Percentiles rank a stretch among this genome's conserved stretches.
Evolutionary conservation across 2,888 invertebrate genomes (phyloP).

Genomic region (Ophraella communa): DNA sequence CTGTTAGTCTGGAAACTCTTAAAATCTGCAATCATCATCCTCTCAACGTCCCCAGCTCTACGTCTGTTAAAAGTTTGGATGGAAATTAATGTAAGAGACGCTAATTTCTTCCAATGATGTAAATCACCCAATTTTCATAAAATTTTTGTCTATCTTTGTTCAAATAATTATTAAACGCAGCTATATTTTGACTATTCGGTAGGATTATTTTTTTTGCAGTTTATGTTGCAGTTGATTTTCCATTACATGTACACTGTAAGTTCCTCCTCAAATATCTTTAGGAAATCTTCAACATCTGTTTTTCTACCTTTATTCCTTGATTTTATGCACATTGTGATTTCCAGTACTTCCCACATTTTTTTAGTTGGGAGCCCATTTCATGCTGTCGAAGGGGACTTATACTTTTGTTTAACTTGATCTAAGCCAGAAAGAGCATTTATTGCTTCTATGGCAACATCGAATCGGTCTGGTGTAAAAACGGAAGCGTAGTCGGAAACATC

Average conservation of each 20-base stretch:
- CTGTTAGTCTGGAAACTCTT: not conserved
- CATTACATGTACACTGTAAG: slow-evolving; percentile 1
- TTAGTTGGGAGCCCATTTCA: slow-evolving; percentile 35
- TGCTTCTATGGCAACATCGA: slow-evolving; percentile 20
- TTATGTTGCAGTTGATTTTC: slow-evolving; percentile 22
- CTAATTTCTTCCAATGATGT: slow-evolving; percentile 3
- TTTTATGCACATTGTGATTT: slow-evolving; percentile 31
- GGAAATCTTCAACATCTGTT: slow-evolving; percentile 23
- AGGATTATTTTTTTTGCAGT: slow-evolving; percentile 25
- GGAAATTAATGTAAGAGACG: not conserved
- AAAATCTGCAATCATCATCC: slow-evolving; percentile 7
- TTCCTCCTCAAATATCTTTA: slow-evolving; percentile 20
- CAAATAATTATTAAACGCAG: not conserved
- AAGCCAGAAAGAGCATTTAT: slow-evolving; percentile 20
- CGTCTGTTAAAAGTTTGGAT: slow-evolving; percentile 23
- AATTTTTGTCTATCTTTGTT: not conserved
- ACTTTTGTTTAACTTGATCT: slow-evolving; percentile 20
- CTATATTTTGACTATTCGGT: slow-evolving; percentile 8
- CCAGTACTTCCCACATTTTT: slow-evolving; percentile 28
- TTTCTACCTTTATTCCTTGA: slow-evolving; percentile 22
- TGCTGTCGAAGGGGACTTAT: slow-evolving; percentile 27
- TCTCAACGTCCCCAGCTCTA: slow-evolving; percentile 23
- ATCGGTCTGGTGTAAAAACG: slow-evolving; percentile 32
- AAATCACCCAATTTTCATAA: not conserved
- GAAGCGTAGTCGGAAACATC: slow-evolving; percentile 20